These are phyloP conservation scores for Stigmatopora argus DNA, from an alignment of 2,113 vertebrate species.

Conservation along the genomic window DNA sequence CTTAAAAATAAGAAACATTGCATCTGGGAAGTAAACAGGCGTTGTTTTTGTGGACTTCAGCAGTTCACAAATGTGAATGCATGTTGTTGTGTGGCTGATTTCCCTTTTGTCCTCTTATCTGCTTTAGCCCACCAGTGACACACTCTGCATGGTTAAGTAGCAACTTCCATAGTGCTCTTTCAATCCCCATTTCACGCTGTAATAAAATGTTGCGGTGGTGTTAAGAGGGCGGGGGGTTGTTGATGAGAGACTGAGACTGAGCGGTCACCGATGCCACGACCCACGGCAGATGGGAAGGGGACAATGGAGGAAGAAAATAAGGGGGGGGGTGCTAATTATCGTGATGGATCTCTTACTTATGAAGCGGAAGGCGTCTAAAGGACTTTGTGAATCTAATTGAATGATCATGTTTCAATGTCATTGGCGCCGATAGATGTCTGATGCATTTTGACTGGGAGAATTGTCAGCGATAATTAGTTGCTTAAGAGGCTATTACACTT, in stretches of 20 bases:
- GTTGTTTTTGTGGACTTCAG: constrained; percentile 38
- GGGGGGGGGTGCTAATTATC: neutral
- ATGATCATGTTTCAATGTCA: no score
- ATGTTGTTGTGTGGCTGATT: constrained; percentile 44
- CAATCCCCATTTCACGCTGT: constrained; percentile 80
- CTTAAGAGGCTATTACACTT: no score
- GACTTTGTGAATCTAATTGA: neutral
- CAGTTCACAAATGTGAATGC: constrained; percentile 40
- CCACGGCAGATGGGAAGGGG: constrained; percentile 39
- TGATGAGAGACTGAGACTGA: constrained; percentile 71
- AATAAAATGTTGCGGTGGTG: constrained; percentile 79
- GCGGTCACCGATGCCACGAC: constrained; percentile 66
- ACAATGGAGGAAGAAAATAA: neutral
- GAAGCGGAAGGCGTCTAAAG: neutral
- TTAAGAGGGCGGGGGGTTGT: constrained; percentile 71
- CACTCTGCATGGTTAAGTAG: constrained; percentile 75
- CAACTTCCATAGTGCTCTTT: constrained; percentile 72
- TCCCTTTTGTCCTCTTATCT: constrained; percentile 69
- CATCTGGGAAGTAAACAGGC: constrained; percentile 42
- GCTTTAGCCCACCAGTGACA: constrained; percentile 64
- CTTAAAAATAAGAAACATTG: constrained; percentile 15
- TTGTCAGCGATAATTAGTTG: no score
- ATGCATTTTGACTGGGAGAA: neutral
- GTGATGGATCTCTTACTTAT: constrained; percentile 19
- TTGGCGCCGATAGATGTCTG: no score